Evolutionary conservation across 2,888 invertebrate genomes (phyloP).

Genomic region (Epirrita christyi): DNA sequence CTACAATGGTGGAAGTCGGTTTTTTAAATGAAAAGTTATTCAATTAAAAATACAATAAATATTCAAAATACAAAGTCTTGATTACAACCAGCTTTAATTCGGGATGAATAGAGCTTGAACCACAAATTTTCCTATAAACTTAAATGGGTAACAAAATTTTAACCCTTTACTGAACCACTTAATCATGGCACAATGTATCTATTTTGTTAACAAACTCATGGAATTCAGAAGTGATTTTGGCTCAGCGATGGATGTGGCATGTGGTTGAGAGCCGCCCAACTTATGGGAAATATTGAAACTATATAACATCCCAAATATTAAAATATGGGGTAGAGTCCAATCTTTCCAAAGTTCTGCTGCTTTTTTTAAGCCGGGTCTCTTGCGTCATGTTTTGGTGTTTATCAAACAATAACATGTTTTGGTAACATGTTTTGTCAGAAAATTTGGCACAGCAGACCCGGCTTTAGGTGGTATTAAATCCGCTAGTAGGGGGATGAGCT

Average conservation of each 20-base stretch:
- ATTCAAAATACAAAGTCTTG: slow-evolving; percentile 2
- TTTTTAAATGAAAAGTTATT: too few species aligned
- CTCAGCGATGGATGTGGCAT: slow-evolving; percentile 1
- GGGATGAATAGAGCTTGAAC: slow-evolving; percentile 8
- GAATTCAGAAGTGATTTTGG: neutral
- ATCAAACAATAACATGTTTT: too few species aligned
- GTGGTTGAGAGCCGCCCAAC: neutral
- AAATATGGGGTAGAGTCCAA: too few species aligned
- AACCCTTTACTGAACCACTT: slow-evolving; percentile 32
- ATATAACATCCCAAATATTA: too few species aligned
- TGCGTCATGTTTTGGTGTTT: too few species aligned
- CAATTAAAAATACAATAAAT: neutral
- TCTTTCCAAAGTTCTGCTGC: too few species aligned
- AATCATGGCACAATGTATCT: slow-evolving; percentile 33
- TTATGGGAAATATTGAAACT: neutral
- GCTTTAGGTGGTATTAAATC: too few species aligned
- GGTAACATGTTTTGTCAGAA: too few species aligned
- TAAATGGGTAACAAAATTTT: slow-evolving; percentile 32
- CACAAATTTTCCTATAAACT: slow-evolving; percentile 24
- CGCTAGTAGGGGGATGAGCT: too few species aligned
- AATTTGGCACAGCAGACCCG: too few species aligned
- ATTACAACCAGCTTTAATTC: slow-evolving; percentile 3
- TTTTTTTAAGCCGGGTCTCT: too few species aligned
- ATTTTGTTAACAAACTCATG: slow-evolving; percentile 24
- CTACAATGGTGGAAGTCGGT: too few species aligned